Evolutionary conservation across 2,797 vertebrate genomes (phyloP), one percentile per base, ranked within the genome.

Genomic region (Lerista edwardsae): DNA sequence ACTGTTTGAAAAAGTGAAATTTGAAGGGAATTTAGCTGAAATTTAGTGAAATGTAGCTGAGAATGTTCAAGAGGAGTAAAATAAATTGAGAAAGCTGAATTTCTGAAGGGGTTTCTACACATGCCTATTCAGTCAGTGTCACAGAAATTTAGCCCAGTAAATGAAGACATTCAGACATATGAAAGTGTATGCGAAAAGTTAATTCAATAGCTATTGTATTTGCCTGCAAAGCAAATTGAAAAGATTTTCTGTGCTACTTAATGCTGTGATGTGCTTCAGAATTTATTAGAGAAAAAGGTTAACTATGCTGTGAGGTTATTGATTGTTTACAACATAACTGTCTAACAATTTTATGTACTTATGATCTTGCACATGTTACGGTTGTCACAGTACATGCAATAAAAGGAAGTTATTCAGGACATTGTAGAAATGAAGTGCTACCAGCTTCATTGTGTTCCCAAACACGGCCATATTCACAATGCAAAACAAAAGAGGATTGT

Each of bases 341-440:
- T 64, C 89, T 87, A 92, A 92, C 85, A 87, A 90, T 90, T 95
- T 94, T 91, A 67, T 94, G 61, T 76, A 87, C 88, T 87, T 87
- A 82, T 71, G 82, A 74, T 79, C 64, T 75, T 90, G 79, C 71
- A 86, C 9, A 17, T 67, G 39, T 84, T 83, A 90, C 39, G 59
- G 74, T 89, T 83, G 91, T 92, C 77, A 44, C 82, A 41, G 83
- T 93, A 74, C 0, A 2, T 91, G 88, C 84, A 94, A 91, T 92
- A 91, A 92, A 91, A 91, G 85, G 87, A 89, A 83, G 83, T 88
- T 85, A 93, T 89, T 93, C 94, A 91, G 94, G 94, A 94, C 91
- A 89, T 91, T 93, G 72, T 82, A 91, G 85, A 93, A 94, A 95
- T 91, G 89, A 95, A 95, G 92, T 93, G 91, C 91, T 94, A 92